Conservation (phyloP, 1,140 invertebrate genomes). For the Zaprionus lachaisei region DNA sequence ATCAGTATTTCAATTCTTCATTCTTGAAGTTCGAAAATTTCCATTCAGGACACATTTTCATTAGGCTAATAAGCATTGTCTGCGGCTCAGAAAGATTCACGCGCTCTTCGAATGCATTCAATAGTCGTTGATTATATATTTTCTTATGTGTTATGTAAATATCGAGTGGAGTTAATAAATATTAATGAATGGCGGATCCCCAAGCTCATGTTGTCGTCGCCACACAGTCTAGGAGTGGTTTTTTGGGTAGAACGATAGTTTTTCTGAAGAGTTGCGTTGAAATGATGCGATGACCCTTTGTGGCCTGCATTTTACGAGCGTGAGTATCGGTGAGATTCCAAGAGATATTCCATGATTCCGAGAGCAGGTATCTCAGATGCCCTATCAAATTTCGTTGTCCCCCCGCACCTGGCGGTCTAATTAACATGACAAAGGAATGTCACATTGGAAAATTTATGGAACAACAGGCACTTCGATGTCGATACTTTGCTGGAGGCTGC, state of each 20-base stretch:
- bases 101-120: constrained; percentile 10
- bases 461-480: constrained; percentile 52
- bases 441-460: constrained; percentile 76
- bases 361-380: constrained; percentile 73
- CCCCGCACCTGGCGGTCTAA: constrained; percentile 74
- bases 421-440: constrained; percentile 84
- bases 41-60: constrained; percentile 8
- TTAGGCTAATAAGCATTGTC: constrained; percentile 3
- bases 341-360: constrained; percentile 40
- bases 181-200: constrained; percentile 42
- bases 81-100: background rate
- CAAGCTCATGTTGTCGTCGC: constrained; percentile 60
- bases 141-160: constrained; percentile 46
- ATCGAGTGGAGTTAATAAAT: constrained; percentile 33
- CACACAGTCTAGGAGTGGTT: constrained; percentile 58
- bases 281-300: constrained; percentile 41
- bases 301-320: constrained; percentile 53
- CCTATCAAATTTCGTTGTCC: constrained; percentile 69
- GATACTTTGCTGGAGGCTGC: constrained; percentile 37
- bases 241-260: constrained; percentile 26
- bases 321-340: constrained; percentile 12
- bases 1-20: background rate
- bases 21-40: background rate
- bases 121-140: constrained; percentile 13
- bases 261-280: constrained; percentile 25